Percentiles rank a stretch among this genome's conserved stretches.
phyloP scores from a whole-genome alignment of 2,797 vertebrate genomes.

The Buceros bicornis region DNA sequence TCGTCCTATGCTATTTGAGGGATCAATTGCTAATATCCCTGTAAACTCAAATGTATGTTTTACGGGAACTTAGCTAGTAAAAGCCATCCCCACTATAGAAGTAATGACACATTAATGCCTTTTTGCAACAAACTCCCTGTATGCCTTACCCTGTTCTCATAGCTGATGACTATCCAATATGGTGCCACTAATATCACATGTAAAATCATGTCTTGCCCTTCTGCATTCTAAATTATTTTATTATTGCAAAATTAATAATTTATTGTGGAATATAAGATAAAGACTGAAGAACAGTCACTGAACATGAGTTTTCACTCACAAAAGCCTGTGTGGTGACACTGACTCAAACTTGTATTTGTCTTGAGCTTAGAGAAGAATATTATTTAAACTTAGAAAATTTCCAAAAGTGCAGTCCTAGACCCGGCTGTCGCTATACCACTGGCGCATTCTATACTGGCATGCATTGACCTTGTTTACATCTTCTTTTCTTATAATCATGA shows the following conservation, averaged over 20 bases:
- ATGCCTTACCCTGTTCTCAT: rapidly evolving
- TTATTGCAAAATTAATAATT: constrained; percentile 23
- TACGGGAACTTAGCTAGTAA: constrained; percentile 30
- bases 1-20: background rate
- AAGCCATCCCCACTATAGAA: constrained; percentile 7
- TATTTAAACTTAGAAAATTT: background rate
- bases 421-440: rapidly evolving
- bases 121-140: constrained; percentile 9
- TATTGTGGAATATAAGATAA: background rate
- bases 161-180: background rate
- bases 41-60: constrained; percentile 11
- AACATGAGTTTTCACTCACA: background rate
- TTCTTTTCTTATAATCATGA: background rate
- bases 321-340: background rate
- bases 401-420: background rate
- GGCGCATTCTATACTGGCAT: background rate
- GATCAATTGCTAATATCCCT: background rate
- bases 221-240: constrained; percentile 7
- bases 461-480: background rate
- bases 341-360: background rate
- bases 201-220: background rate
- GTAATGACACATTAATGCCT: constrained; percentile 20
- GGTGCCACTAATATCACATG: background rate
- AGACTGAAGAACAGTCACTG: background rate
- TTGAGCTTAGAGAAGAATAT: background rate